These are phyloP conservation scores for Tillus elongatus DNA, from an alignment of 2,888 invertebrate species.

Conservation along the genomic window DNA sequence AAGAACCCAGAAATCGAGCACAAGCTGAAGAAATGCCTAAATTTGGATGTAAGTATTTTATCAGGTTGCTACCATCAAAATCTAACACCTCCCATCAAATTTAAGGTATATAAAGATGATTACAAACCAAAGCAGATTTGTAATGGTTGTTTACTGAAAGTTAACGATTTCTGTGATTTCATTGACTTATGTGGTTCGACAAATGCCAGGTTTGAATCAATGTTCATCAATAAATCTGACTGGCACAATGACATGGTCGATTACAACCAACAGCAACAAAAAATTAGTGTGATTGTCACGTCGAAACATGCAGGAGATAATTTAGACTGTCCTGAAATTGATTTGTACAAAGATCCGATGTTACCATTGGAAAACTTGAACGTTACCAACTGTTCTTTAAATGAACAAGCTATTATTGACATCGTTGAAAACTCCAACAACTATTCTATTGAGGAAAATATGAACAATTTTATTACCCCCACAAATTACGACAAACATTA, in stretches of 20 bases:
- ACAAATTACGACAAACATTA: conserved; percentile 14
- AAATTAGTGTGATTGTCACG: conserved; percentile 22
- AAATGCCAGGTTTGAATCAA: conserved; percentile 36
- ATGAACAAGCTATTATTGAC: conserved; percentile 18
- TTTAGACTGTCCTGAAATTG: conserved; percentile 14
- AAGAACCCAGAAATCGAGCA: conserved; percentile 30
- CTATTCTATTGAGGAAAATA: conserved; percentile 16
- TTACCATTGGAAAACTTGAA: conserved; percentile 15
- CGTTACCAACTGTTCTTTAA: conserved; percentile 12
- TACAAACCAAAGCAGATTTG: conserved; percentile 40
- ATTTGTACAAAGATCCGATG: conserved; percentile 16
- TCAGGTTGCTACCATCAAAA: no score
- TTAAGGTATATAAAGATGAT: conserved; percentile 36
- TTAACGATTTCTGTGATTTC: conserved; percentile 36
- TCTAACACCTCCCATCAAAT: no score
- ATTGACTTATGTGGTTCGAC: conserved; percentile 33
- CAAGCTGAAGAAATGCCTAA: conserved; percentile 38
- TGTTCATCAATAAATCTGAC: conserved; percentile 19
- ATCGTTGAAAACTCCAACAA: conserved; percentile 17
- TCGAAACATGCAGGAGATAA: conserved; percentile 18
- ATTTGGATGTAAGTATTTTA: conserved; percentile 32
- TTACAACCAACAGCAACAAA: conserved; percentile 17
- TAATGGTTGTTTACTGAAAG: conserved; percentile 34
- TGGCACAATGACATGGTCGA: conserved; percentile 13
- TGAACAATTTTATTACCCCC: conserved; percentile 14